These are phyloP conservation scores for Drosophila fuyamai DNA, from an alignment of 1,140 invertebrate genomes.

Conservation along the genomic window DNA sequence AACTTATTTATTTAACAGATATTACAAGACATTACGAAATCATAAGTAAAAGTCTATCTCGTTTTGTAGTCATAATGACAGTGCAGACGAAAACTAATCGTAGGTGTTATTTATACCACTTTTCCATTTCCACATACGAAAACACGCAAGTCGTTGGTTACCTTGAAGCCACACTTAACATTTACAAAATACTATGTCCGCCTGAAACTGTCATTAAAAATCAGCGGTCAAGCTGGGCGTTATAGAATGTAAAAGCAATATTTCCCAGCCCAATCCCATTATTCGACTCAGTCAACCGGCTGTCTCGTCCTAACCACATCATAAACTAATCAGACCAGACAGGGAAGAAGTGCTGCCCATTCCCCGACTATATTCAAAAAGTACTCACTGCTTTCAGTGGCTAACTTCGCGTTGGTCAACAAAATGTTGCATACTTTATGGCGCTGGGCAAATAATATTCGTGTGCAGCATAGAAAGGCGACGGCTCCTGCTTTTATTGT, in stretches of 20 bases:
- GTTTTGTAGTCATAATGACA: too few relatives aligned
- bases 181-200: not conserved
- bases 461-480: conserved; percentile 46
- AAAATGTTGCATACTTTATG: conserved; percentile 64
- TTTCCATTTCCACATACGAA: too few relatives aligned
- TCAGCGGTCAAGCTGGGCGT: not conserved
- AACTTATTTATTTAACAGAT: too few relatives aligned
- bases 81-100: too few relatives aligned
- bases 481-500: conserved; percentile 28
- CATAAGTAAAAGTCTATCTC: too few relatives aligned
- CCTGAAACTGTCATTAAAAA: not conserved
- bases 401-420: conserved; percentile 43
- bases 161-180: not conserved
- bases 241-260: conserved; percentile 7
- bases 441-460: conserved; percentile 53
- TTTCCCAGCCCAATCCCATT: not conserved
- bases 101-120: too few relatives aligned
- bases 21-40: too few relatives aligned
- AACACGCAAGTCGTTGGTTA: not conserved
- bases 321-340: conserved; percentile 41
- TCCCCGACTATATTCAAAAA: not conserved
- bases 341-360: conserved; percentile 12
- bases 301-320: conserved; percentile 19
- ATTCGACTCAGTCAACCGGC: not conserved
- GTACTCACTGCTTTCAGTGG: not conserved